Percentiles rank a stretch among this genome's conserved stretches.
phyloP scores from a whole-genome alignment of 2,888 invertebrate species.

The Coenonympha arcania region DNA sequence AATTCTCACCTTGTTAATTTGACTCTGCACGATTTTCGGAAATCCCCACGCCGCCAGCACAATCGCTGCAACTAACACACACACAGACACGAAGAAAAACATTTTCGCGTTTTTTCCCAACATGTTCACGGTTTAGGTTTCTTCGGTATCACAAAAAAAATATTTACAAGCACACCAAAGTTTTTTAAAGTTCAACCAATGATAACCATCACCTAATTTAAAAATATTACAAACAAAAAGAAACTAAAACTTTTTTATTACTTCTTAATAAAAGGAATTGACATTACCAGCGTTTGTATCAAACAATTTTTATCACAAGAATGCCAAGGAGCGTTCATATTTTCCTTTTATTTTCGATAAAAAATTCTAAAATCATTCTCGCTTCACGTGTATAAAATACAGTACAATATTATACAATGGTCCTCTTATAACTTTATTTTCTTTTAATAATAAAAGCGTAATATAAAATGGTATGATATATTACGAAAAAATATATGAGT shows the following conservation, averaged over 20 bases:
- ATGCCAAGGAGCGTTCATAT: too few relatives aligned
- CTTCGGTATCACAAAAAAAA: neutral
- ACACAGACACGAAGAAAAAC: slow-evolving; percentile 49
- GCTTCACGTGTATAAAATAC: too few relatives aligned
- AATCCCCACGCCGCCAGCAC: slow-evolving; percentile 67
- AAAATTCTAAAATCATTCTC: too few relatives aligned
- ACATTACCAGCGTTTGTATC: too few relatives aligned
- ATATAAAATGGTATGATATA: too few relatives aligned
- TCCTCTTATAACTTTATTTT: too few relatives aligned
- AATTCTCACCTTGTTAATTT: slow-evolving; percentile 63
- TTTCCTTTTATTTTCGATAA: too few relatives aligned
- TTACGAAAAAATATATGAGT: too few relatives aligned
- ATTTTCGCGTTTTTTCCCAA: slow-evolving; percentile 51
- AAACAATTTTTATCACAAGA: too few relatives aligned
- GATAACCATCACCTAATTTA: neutral
- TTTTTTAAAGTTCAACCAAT: neutral
- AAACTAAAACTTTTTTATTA: neutral
- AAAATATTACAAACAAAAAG: neutral
- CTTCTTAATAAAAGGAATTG: too few relatives aligned
- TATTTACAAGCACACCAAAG: neutral
- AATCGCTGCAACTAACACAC: slow-evolving; percentile 52
- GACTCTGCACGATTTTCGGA: slow-evolving; percentile 58
- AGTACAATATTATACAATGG: too few relatives aligned
- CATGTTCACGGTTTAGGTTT: slow-evolving; percentile 38
- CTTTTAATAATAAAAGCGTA: too few relatives aligned